Base-by-base conservation (phyloP, 1,140 invertebrate genomes). In the Anadara kagoshimensis region DNA sequence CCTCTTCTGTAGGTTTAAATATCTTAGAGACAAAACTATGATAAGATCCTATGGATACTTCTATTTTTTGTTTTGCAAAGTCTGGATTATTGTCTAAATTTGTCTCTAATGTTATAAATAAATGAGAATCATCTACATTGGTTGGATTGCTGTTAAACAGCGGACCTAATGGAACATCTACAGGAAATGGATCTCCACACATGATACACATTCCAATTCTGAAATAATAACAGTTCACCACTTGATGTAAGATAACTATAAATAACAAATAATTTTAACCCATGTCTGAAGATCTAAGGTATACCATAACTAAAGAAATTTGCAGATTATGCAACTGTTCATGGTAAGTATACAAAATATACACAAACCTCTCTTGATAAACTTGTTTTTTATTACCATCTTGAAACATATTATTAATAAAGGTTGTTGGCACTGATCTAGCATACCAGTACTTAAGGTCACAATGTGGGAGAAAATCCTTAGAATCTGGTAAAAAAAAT, bases 121-220 rank as follows among this genome's bases (percentile, higher is more conserved):
- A 76, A 79, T 51, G 54, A 67, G 20, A 75, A 59, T 75, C 73
- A 61, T 49, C 47, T 41, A 75, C 43, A 10, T 70, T 63, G 59
- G 67, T 75, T 24, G 73, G 67, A 18, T 64, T 75, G 66, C 73
- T 95, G 83, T 93, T 93, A 49, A 98, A 90, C 68, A 99, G 90
- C 1, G 97, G 97, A 45, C 93, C 93, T 20, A 99, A 91, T 57
- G 98, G 94, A 76, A 95, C 94, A 87, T 97, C 96, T 51, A 97
- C 93, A 1, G 94, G 94, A 85, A 95, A 98, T 18, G 96, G 95
- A 90, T 99, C 97, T 54, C 97, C 97, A 90, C 97, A 99, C 87
- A 98, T 97, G 92, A 98, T 94, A 88, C 96, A 98, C 93, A 98
- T 95, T 82, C 98, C 95, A 88, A 99, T 96, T 78, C 90, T 89